A percentile compares a stretch with the other conserved stretches of the same genome.
phyloP scores from a whole-genome alignment of 2,113 vertebrate genomes.

The Neogale vison region DNA sequence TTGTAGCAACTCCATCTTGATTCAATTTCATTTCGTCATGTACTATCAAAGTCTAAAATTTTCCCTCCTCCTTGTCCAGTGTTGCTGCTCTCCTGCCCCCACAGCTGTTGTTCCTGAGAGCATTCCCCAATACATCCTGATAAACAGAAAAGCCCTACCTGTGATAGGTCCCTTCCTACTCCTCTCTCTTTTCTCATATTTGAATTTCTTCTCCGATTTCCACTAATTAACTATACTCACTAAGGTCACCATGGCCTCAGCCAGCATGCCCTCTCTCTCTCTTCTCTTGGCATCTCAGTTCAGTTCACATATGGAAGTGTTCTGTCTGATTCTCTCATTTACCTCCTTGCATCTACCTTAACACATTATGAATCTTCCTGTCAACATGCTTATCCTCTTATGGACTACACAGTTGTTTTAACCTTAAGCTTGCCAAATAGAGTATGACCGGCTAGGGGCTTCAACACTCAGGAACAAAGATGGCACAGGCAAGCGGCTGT shows the following conservation, averaged over 20 bases:
- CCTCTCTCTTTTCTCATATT: background rate
- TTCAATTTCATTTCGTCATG: background rate
- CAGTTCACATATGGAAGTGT: background rate
- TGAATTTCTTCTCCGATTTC: conserved; percentile 23
- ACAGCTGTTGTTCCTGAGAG: background rate
- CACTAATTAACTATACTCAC: background rate
- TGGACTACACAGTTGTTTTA: background rate
- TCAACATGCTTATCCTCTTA: background rate
- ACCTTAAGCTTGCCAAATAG: background rate
- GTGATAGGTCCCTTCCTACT: too few species aligned
- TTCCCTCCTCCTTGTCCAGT: background rate
- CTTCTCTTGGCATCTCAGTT: background rate
- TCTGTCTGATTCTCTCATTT: background rate
- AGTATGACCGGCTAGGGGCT: background rate
- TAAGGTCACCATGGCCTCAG: background rate
- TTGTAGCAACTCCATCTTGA: background rate
- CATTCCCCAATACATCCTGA: background rate
- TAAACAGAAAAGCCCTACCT: background rate
- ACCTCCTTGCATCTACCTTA: background rate
- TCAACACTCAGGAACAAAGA: background rate
- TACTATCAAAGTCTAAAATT: background rate
- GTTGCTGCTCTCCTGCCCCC: accelerated
- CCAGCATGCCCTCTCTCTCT: background rate
- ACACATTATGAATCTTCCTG: background rate
- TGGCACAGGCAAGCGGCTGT: background rate